Base-by-base conservation (phyloP, 2,888 invertebrate species). In the Chloroclysta siterata region DNA sequence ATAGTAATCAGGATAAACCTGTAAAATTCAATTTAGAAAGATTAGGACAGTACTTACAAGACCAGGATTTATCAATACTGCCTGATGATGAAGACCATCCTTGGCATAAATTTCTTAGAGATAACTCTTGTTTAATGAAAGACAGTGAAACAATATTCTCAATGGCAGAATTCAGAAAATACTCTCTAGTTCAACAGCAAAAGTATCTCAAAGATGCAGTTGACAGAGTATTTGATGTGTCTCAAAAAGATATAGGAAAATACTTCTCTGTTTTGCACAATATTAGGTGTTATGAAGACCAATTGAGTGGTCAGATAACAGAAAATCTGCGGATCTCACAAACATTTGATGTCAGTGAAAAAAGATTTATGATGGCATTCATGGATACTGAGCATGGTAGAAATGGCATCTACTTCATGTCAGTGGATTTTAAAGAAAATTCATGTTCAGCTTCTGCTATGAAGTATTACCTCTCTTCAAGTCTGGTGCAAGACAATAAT, bases 31-130 rank as follows among this genome's bases (percentile, higher is more conserved):
- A 97, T 83, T 93, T 99, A 75, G 98, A 99, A 88, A 95, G 97
- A 78, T 94, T 99, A 51, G 98, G 98, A 0, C 98, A 99, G 84
- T 99, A 99, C 90, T 92, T 99, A 62, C 95, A 96, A 72, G 96
- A 97, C 80, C 93, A 94, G 72, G 95, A 96, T 65, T 88, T 98
- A 36, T 94, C 95, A 22, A 95, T 95, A 72, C 93, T 95, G 11
- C 94, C 95, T n/a, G 95, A 96, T 75, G 93, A 95, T 64, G 94
- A 95, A 65, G 94, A 94, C 53, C 97, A 97, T 81, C 95, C 95
- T 60, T 97, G 97, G 97, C 94, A 96, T 53, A 93, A 95, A 72
- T 95, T 98, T 81, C 87, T 98, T 1, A 93, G 94, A 56, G 95
- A 96, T 70, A 97, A 97, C 81, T 94, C 95, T 33, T 96, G 96